Conservation (phyloP, 2,113 vertebrate species). For the Excalfactoria chinensis region DNA sequence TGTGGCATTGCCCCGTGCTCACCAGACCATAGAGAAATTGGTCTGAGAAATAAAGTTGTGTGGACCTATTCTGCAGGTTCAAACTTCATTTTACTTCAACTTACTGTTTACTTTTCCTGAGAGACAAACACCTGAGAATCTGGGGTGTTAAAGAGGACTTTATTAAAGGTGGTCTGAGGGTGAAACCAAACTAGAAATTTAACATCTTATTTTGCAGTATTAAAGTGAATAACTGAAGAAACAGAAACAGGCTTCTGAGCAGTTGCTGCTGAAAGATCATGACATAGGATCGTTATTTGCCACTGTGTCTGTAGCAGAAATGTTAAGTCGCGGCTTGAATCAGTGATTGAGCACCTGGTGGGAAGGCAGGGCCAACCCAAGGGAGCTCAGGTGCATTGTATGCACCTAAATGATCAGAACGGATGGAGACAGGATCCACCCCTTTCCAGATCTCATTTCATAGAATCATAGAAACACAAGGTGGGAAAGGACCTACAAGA, state of each 20-base stretch:
- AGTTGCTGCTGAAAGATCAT: not conserved
- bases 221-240: not conserved
- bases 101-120: not conserved
- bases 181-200: not conserved
- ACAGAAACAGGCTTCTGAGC: not conserved
- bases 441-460: no score
- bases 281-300: not conserved
- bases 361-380: no score
- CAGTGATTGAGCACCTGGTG: no score
- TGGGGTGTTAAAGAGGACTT: not conserved
- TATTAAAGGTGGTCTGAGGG: fast-evolving
- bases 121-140: not conserved
- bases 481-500: no score
- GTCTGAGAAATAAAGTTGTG: not conserved
- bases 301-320: no score
- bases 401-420: no score
- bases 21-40: not conserved
- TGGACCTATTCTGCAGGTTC: not conserved
- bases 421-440: no score
- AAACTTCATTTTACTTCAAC: not conserved
- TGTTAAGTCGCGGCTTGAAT: no score
- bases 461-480: no score
- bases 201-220: not conserved
- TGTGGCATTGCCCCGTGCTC: not conserved
- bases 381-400: no score